Evolutionary conservation across 2,888 invertebrate genomes (phyloP), one percentile per base, ranked within the genome.

Genomic region (Augochlorella aurata): DNA sequence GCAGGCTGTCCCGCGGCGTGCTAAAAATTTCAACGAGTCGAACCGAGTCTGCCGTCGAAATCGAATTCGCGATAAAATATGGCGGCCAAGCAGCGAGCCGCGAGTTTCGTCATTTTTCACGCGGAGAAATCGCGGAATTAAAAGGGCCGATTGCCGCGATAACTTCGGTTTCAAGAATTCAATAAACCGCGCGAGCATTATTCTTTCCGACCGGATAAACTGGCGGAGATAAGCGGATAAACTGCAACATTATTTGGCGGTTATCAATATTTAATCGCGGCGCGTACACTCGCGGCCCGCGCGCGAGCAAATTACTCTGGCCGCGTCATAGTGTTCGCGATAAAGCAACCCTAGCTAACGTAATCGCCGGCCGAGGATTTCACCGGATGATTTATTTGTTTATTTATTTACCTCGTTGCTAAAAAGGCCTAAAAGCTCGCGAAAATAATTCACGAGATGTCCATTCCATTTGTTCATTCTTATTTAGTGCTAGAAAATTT

Each of bases 11-110:
- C 70, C 77, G 65, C 61, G 47, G 72, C 47, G 63, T 47, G 50
- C 67, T 80, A 80, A 79, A 80, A 80, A 78, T 80, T 79, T 80
- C 79, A 73, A 44, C 16, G 61, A 38, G 38, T 66, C 45, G 78
- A 67, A 71, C 67, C 61, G 67, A 78, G 50, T 50, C 38, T 1
- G 4, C 54, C 66, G 67, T 45, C n/a, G 38, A 58, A 78, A 78
- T 68, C 67, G 58, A 67, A 77, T 79, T 77, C 71, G 77, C 71
- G 58, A 21, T 38, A 58, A 67, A 67, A 72, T 45, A 24, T 10
- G 44, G 24, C 58, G 45, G 54, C 24, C 67, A 18, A 29, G 24
- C 47, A 52, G 52, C 12, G 29, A 29, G 38, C 4, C 50, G 54
- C 68, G 65, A 16, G 7, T 49, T 49, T 10, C 21, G 4, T 14